A percentile compares a stretch with the other conserved stretches of the same genome.
Evolutionary conservation across 2,113 vertebrate species (phyloP).

Genomic region (Nyctereutes procyonoides): DNA sequence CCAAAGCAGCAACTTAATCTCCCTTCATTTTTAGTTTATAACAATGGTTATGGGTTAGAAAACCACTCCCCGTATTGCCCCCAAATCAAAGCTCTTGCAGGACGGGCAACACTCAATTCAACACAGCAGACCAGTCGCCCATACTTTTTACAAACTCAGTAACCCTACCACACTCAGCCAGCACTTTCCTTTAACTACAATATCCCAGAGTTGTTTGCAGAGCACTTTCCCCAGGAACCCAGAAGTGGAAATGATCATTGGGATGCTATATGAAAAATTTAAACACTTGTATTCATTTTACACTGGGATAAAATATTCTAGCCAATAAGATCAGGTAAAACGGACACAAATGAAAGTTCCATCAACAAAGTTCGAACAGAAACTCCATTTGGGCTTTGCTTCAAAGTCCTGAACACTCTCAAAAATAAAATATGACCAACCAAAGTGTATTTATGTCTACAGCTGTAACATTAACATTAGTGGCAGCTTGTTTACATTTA

Average conservation of each 20-base stretch:
- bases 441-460: conserved; percentile 14
- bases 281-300: not conserved
- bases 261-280: not conserved
- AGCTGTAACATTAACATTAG: conserved; percentile 38
- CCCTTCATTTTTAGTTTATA: not conserved
- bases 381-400: conserved; percentile 38
- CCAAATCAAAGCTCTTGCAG: not conserved
- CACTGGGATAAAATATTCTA: not conserved
- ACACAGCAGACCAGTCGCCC: not conserved
- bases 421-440: conserved; percentile 52
- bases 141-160: not conserved
- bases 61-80: not conserved
- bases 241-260: not conserved
- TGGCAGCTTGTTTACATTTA: conserved; percentile 54
- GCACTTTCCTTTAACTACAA: not conserved
- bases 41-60: not conserved
- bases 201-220: not conserved
- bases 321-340: not conserved
- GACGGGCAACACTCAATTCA: not conserved
- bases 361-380: conserved; percentile 45
- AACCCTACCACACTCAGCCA: not conserved
- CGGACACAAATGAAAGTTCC: not conserved
- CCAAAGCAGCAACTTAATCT: not conserved
- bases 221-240: not conserved
- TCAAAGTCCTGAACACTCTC: conserved; percentile 14